Base-by-base conservation (phyloP, 2,888 invertebrate species). In the Acheta domesticus region DNA sequence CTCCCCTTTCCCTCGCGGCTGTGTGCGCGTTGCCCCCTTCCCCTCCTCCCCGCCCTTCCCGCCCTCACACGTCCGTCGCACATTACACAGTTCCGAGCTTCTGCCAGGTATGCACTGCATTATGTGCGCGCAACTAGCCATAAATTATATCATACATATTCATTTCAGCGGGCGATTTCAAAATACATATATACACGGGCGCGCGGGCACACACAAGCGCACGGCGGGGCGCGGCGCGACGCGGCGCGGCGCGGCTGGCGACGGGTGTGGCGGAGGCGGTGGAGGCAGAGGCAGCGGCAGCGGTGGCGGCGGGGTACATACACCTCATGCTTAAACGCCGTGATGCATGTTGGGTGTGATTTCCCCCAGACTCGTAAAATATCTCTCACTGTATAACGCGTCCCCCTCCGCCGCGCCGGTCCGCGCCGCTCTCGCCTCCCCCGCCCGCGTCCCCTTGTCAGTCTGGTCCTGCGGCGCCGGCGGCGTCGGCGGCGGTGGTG, bases 101-200 rank as follows among this genome's bases (percentile, higher is more conserved):
- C 62, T 62, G 62, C 62, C 62, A 62, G 62, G 62, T 62, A 62
- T 62, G 62, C 62, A 62, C n/a, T 62, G 62, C n/a, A 62, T 62
- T 62, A 62, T 62, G 62, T 62, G 62, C 62, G 62, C 3, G 62
- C 62, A 62, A 62, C 62, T 62, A 62, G 62, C n/a, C 62, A 62
- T 62, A 62, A 62, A 62, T 62, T 62, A 62, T 62, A 62, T 62
- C 62, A 62, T 62, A 62, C 62, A 62, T 62, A 62, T 62, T 62
- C 62, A 62, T 62, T 62, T 62, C 62, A 62, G 62, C 62, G 62
- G 62, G 14, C 62, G 62, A 62, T 62, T 62, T 62, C 62, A 62
- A 62, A 62, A 62, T 62, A 62, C 62, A 62, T 62, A 62, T 62
- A 62, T 62, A 62, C 62, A 62, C 62, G 62, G 62, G n/a, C 36